Base-by-base conservation (phyloP, 2,797 vertebrate species). In the Pyrocephalus nanus region DNA sequence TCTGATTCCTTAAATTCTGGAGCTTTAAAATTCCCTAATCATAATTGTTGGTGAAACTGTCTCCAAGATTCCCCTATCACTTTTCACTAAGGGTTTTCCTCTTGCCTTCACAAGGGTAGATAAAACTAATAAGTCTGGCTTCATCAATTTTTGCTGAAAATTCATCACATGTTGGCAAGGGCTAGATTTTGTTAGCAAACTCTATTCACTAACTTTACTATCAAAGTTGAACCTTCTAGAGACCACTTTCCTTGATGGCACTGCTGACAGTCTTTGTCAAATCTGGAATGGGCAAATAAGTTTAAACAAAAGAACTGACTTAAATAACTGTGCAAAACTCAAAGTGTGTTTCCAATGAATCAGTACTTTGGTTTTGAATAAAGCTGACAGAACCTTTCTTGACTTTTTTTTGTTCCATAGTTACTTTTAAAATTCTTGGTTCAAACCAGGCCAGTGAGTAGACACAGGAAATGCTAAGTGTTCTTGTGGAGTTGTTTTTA, bases 401-500 rank as follows among this genome's bases (percentile, higher is more conserved):
- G 34, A 75, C 60, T 81, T 32, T 2, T 69, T 94, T 92, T 92
- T 73, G 30, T 89, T 87, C 75, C 51, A 18, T 36, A 91, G 64
- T 60, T 22, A 64, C 38, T 88, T 92, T 82, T 67, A 42, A 79
- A 94, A 92, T 80, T 88, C 53, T 42, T 91, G 18, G 22, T 51
- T 92, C 9, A 17, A 80, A n/a, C 27, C 65, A 79, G 61, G 27
- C 13, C 34, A 76, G 32, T 71, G 92, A 94, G 58, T 66, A 76
- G 64, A 93, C 95, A 82, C 69, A 93, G 72, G 82, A 93, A 89
- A 54, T 60, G 30, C 4, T 67, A 50, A n/a, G n/a, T 95, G 90
- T 71, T n/a, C 13, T 74, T 43, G 9, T 43, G 19, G 20, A 48
- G 1, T 3, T 53, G 45, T 82, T 85, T 85, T 50, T 47, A 2